Conservation (phyloP, 2,797 vertebrate genomes). For the Enteromius radiatus region DNA sequence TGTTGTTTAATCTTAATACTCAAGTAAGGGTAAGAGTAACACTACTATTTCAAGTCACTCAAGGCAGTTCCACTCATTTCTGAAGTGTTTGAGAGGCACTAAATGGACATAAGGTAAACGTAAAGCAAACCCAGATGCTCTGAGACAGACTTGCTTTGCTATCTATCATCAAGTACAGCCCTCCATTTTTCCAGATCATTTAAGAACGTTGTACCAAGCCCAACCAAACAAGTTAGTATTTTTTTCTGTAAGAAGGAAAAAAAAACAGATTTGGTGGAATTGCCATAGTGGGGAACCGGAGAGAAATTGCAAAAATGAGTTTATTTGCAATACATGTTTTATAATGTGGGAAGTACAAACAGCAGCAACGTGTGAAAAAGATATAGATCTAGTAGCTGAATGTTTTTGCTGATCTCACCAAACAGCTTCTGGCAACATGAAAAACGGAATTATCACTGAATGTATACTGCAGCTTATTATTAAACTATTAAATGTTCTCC, state of each 20-base stretch:
- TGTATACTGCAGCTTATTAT: constrained; percentile 89
- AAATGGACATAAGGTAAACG: constrained; percentile 50
- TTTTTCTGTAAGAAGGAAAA: constrained; percentile 49
- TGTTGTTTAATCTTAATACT: constrained; percentile 74
- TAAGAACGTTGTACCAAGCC: constrained; percentile 60
- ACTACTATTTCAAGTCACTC: constrained; percentile 61
- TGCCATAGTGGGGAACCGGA: constrained; percentile 50
- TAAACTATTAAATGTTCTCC: constrained; percentile 88
- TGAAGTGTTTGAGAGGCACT: constrained; percentile 60
- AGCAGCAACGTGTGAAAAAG: constrained; percentile 78
- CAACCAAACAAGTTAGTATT: constrained; percentile 62
- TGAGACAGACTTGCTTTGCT: constrained; percentile 66
- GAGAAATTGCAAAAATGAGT: constrained; percentile 73
- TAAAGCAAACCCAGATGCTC: constrained; percentile 56
- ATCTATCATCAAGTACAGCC: constrained; percentile 58
- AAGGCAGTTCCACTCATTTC: constrained; percentile 65
- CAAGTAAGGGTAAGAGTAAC: constrained; percentile 63
- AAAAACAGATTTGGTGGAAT: constrained; percentile 66
- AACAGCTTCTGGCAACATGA: constrained; percentile 85
- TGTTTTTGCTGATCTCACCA: constrained; percentile 86
- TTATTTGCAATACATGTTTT: constrained; percentile 79
- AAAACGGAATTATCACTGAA: constrained; percentile 87
- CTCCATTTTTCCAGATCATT: constrained; percentile 65
- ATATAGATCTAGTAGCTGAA: constrained; percentile 83
- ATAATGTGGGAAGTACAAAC: constrained; percentile 75